Evolutionary conservation across 2,888 invertebrate species (phyloP), one percentile per base, ranked within the genome.

Genomic region (Chydorus sphaericus): DNA sequence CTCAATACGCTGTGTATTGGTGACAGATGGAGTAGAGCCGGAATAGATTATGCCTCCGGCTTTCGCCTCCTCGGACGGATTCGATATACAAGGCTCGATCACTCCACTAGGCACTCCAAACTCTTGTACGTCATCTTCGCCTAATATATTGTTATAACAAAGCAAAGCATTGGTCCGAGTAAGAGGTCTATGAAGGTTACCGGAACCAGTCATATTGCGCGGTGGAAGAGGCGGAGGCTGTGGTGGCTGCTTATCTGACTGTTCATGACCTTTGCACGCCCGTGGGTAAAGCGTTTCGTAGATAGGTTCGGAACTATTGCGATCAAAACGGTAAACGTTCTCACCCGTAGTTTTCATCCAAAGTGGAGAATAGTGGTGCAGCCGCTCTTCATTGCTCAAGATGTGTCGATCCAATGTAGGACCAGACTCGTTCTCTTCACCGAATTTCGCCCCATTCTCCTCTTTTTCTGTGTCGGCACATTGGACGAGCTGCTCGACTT

Each of bases 201-300:
- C 31, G 20, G 52, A 30, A 18, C n/a, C 23, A 14, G 36, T 28
- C 49, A 28, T 28, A 29, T 18, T 39, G 55, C 49, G 38, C 31
- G 44, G 30, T 8, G 52, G 56, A 10, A 54, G 58, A 44, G 48
- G 37, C n/a, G 57, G 58, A 11, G 55, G 57, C 26, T 55, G 58
- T 20, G 50, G 50, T 14, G 33, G 54, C 18, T 26, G 48, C 14
- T 18, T 39, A 5, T 16, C 36, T 14, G 44, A 39, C 31, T 55
- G n/a, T 26, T n/a, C 18, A 49, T 26, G 18, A 30, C 18, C 28
- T n/a, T n/a, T n/a, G 14, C 36, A 23, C 20, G 36, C 28, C 16
- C 38, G 36, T 26, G 55, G 55, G 58, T 63, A 65, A 20, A 65
- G 60, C 16, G 65, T 65, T 59, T 66, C 66, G 60, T 63, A 61